A percentile compares a stretch with the other conserved stretches of the same genome.
Evolutionary conservation across 64 coral and sea anemone genomes (phyloP).

Genomic region (Porites lutea): DNA sequence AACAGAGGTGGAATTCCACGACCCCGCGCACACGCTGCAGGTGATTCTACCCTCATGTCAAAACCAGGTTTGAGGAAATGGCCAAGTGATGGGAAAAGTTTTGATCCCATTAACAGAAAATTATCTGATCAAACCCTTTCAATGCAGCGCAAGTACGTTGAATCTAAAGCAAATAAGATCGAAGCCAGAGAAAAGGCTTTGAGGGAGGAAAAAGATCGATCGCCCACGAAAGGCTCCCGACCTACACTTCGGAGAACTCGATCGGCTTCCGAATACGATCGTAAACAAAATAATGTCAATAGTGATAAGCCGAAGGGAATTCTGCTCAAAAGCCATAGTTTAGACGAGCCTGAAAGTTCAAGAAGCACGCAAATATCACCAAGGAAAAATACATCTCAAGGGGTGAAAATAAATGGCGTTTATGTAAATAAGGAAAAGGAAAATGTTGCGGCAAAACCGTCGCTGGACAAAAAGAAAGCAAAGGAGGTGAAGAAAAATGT

Average conservation of each 20-base stretch:
- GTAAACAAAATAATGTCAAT: conserved; percentile 72
- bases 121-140: conserved; percentile 38
- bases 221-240: conserved; percentile 69
- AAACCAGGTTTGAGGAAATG: background rate
- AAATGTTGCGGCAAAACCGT: conserved; percentile 37
- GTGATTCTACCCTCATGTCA: background rate
- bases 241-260: conserved; percentile 80
- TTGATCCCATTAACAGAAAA: conserved; percentile 57
- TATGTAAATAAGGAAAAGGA: conserved; percentile 66
- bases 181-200: conserved; percentile 78
- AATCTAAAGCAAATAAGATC: conserved; percentile 92
- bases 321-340: conserved; percentile 74
- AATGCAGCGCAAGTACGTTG: conserved; percentile 81
- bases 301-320: conserved; percentile 92
- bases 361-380: conserved; percentile 19
- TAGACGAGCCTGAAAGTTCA: conserved; percentile 40
- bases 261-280: conserved; percentile 87
- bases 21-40: background rate
- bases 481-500: conserved; percentile 91
- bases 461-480: conserved; percentile 75
- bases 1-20: background rate
- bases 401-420: conserved; percentile 96
- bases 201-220: conserved; percentile 67
- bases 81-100: conserved; percentile 30
- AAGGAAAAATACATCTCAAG: conserved; percentile 45